phyloP scores from a whole-genome alignment of 2,113 vertebrate species.

The Sterrhoptilus dennistouni region DNA sequence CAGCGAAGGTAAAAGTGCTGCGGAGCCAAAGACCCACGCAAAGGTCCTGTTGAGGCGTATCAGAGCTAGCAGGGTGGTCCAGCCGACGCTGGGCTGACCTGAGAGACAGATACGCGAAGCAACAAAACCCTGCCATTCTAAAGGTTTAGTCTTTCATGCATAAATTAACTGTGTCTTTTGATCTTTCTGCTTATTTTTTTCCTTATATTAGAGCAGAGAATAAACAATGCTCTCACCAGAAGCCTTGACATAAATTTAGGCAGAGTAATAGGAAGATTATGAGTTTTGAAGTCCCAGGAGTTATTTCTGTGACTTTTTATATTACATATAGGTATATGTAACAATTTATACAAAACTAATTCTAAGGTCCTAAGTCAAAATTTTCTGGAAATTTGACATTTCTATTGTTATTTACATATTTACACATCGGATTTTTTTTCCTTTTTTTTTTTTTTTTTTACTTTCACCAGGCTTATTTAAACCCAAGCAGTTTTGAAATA shows the following conservation, averaged over 20 bases:
- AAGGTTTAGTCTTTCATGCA: background rate
- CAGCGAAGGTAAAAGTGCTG: too few relatives aligned
- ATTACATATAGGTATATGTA: background rate
- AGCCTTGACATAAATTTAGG: background rate
- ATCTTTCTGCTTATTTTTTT: background rate
- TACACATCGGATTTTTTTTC: background rate
- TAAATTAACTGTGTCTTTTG: background rate
- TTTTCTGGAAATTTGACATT: background rate
- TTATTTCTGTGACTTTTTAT: background rate
- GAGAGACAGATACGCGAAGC: too few relatives aligned
- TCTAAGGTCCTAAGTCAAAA: background rate
- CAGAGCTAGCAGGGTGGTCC: too few relatives aligned
- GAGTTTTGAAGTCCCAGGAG: background rate
- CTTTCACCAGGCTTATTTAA: background rate
- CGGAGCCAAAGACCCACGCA: too few relatives aligned
- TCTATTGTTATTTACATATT: background rate
- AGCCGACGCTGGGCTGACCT: too few relatives aligned
- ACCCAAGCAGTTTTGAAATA: background rate
- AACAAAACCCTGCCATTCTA: fast-evolving
- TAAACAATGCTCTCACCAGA: background rate
- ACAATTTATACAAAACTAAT: background rate
- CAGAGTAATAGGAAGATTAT: background rate
- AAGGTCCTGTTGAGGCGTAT: too few relatives aligned
- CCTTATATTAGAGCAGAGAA: background rate
- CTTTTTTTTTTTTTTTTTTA: background rate